These are phyloP conservation scores for Trematocara nigrifrons DNA, from an alignment of 2,113 vertebrate species.

Conservation along the genomic window DNA sequence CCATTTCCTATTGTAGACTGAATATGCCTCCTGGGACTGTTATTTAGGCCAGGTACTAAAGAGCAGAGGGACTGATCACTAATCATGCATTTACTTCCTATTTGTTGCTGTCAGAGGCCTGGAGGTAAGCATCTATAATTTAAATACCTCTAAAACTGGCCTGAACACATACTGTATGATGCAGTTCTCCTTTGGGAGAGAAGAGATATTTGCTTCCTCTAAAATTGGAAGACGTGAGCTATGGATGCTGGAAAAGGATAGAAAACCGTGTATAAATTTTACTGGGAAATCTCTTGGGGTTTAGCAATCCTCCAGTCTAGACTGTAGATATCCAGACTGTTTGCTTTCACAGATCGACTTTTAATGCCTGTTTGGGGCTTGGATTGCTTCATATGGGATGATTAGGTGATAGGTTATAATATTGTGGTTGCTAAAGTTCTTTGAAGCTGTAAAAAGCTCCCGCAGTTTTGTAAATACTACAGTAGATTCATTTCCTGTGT, in stretches of 20 bases:
- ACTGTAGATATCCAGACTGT: neutral
- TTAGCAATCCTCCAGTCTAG: conserved; percentile 17
- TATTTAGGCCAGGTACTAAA: conserved; percentile 48
- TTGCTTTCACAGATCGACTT: neutral
- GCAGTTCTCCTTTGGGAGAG: neutral
- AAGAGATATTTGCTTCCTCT: conserved; percentile 23
- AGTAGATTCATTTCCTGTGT: neutral
- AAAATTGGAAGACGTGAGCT: neutral
- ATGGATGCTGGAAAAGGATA: neutral
- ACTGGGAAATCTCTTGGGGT: conserved; percentile 12
- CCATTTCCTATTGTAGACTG: conserved; percentile 27
- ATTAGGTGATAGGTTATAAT: neutral
- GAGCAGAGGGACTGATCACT: conserved; percentile 30
- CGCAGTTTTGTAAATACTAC: neutral
- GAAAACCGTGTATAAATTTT: conserved; percentile 16
- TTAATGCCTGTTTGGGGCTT: neutral
- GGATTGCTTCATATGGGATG: neutral
- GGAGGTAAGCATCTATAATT: conserved; percentile 12
- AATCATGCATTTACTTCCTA: conserved; percentile 11
- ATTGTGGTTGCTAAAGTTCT: neutral
- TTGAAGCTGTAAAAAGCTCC: neutral
- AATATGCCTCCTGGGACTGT: conserved; percentile 13
- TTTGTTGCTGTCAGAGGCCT: conserved; percentile 22
- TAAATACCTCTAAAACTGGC: conserved; percentile 3
- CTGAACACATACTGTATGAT: neutral